Base-by-base conservation (phyloP, 1,140 invertebrate species). In the Euwallacea similis region DNA sequence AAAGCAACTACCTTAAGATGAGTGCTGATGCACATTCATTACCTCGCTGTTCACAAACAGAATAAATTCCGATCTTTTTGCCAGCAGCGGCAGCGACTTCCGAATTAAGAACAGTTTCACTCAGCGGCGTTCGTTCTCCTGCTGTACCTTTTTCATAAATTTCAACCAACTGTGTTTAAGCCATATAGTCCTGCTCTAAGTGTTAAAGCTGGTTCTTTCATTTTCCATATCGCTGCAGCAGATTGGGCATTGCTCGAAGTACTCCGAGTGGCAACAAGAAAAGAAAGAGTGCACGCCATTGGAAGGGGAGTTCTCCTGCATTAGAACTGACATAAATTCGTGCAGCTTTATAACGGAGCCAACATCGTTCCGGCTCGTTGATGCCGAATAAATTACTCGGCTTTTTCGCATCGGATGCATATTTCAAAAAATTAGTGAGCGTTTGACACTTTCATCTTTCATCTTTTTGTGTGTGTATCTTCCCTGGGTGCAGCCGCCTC, bases 351-450 rank as follows among this genome's bases (percentile, higher is more conserved):
- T 69, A 53, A 69, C 46, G 44, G 44, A 62, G 46, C 58, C 66
- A 69, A 69, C 66, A 69, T 41, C 66, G 66, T 69, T 69, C 59
- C 66, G 66, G 33, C 66, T 69, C 54, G 66, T 69, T 69, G 66
- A 69, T 69, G 66, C 46, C 66, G 66, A 60, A 69, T 69, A 69
- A 69, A 69, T 69, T 69, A 69, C 58, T 69, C 41, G 46, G 59
- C 54, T 69, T 69, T 68, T 69, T 69, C 59, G 66, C 66, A 69
- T 69, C 59, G 42, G 66, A 69, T 69, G 56, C 66, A 69, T 69
- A 69, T 61, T 69, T 69, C 66, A 69, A 69, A 69, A 69, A 69
- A 69, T 69, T 69, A 69, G 66, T 54, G 47, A 69, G 66, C 66
- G 66, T 69, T 69, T 69, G 66, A 69, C 66, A 69, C 66, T 69